These are phyloP conservation scores for Colletes gigas DNA, from an alignment of 1,140 invertebrate species.

Conservation along the genomic window DNA sequence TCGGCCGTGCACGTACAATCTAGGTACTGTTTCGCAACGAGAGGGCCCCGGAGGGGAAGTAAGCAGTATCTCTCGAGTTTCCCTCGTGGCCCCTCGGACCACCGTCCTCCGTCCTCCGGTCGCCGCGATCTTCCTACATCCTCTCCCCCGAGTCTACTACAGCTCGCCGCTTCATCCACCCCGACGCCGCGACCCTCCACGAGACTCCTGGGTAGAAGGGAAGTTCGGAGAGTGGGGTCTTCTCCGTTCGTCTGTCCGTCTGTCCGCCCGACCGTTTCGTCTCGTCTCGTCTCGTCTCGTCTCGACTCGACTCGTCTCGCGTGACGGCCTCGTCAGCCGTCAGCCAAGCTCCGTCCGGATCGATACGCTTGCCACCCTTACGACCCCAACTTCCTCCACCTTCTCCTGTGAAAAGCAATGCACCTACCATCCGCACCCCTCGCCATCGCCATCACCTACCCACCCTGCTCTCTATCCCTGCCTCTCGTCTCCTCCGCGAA, in stretches of 20 bases:
- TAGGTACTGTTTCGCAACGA: constrained; percentile 67
- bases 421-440: constrained; percentile 63
- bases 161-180: constrained; percentile 41
- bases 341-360: constrained; percentile 79
- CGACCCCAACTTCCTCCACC: constrained; percentile 69
- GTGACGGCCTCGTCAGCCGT: constrained; percentile 81
- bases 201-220: constrained; percentile 43
- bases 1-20: constrained; percentile 65
- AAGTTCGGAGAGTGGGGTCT: constrained; percentile 56
- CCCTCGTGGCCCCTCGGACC: constrained; percentile 57
- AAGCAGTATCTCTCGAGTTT: constrained; percentile 70
- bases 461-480: constrained; percentile 56
- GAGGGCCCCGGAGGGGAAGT: constrained; percentile 67
- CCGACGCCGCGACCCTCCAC: constrained; percentile 44
- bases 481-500: constrained; percentile 43
- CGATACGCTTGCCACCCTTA: constrained; percentile 78
- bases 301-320: constrained; percentile 80
- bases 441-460: constrained; percentile 49
- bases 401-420: constrained; percentile 70
- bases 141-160: constrained; percentile 25
- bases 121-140: constrained; percentile 33
- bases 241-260: constrained; percentile 70
- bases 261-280: constrained; percentile 54
- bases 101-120: constrained; percentile 30
- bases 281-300: constrained; percentile 72